phyloP scores from a whole-genome alignment of 2,113 vertebrate species.

The Elaphurus davidianus region DNA sequence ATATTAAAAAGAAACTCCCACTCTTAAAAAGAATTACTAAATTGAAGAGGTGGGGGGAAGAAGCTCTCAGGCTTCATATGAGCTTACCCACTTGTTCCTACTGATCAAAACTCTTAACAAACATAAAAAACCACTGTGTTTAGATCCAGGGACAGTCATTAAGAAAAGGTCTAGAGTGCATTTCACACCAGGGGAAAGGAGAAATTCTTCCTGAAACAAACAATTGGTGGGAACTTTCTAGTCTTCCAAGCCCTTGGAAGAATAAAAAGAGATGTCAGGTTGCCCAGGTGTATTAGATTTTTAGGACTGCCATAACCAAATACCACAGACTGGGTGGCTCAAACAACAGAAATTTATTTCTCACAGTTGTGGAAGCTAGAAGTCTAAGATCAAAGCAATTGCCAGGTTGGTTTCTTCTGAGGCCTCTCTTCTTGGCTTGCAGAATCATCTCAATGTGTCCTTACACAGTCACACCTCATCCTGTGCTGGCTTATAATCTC shows the following conservation, averaged over 20 bases:
- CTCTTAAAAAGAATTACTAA: not conserved
- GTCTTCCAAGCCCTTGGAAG: not conserved
- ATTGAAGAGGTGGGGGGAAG: not conserved
- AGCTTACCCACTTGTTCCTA: not conserved
- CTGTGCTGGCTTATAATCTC: not conserved
- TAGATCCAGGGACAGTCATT: not conserved
- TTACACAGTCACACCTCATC: not conserved
- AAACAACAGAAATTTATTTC: not conserved
- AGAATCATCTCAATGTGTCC: not conserved
- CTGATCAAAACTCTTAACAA: not conserved
- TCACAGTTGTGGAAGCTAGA: not conserved
- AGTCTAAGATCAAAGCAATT: not conserved
- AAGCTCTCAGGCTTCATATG: not conserved
- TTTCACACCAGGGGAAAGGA: not conserved
- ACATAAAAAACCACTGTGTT: not conserved
- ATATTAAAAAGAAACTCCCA: not conserved
- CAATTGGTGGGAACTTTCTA: not conserved
- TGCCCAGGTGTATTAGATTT: not conserved
- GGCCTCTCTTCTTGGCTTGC: not conserved
- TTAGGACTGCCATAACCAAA: not conserved
- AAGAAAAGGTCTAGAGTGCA: not conserved
- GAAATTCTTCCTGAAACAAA: not conserved
- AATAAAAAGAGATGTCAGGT: not conserved
- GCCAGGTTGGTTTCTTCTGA: not conserved
- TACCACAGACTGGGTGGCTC: not conserved